Base-by-base conservation (phyloP, 2,888 invertebrate species). In the Phortica magna region DNA sequence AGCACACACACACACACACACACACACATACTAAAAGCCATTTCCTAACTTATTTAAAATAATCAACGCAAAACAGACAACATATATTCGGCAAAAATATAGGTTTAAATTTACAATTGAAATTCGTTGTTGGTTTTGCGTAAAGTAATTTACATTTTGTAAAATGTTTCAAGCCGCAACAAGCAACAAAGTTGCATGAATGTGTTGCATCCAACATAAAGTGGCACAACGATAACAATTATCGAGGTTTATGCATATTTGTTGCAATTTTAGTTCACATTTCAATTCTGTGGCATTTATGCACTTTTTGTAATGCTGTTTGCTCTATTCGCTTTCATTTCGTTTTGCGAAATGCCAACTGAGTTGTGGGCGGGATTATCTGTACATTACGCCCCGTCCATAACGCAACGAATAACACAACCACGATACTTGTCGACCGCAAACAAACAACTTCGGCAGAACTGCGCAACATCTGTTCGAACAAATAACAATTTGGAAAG, bases 31-130 rank as follows among this genome's bases (percentile, higher is more conserved):
- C 14, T 17, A 67, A 42, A 43, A 41, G 17, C 19, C 43, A 67
- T 67, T 67, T 67, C 42, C 67, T 67, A 67, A 67, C 67, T 67
- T 67, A 67, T 67, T 67, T 67, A 42, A 67, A 67, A 67, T 67
- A 67, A 67, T 67, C 67, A 67, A 67, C 67, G 67, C 7, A 41
- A 67, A 67, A 67, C 67, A 67, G 67, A 65, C 65, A 65, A 67
- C 42, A 67, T 17, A 43, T 41, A 31, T 39, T 59, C 7, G 59
- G 59, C 59, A 19, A 59, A 12, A 59, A 59, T 17, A 48, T 12
- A 48, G 48, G 9, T 48, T 31, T 31, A 7, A 7, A 61, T 67
- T 67, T 67, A 43, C 41, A 67, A 67, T 65, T 67, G 31, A 67
- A 67, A 67, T 42, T 67, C 42, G 43, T 67, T 67, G 48, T 17